Base-by-base conservation (phyloP, 2,888 invertebrate genomes). In the Idaea straminata region DNA sequence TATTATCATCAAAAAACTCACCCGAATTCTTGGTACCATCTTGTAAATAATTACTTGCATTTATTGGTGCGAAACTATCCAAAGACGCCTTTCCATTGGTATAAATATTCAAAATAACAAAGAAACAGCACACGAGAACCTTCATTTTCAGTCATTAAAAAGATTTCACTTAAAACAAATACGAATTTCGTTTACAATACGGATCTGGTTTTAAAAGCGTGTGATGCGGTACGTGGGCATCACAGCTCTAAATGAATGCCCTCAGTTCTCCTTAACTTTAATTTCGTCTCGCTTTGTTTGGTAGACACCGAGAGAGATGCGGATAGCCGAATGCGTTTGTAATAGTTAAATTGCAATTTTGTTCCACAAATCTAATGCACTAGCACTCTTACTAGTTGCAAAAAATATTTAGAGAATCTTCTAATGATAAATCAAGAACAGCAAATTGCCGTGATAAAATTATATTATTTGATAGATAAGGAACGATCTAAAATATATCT, bases 81-180 rank as follows among this genome's bases (percentile, higher is more conserved):
- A 92, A 69, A 0, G 92, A 92, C 2, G 92, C 92, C 74, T 88
- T 91, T 13, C 91, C 86, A 80, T 89, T 88, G 72, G 86, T 79
- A 67, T 88, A 91, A 1, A 91, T 83, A 75, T 89, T 89, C 5
- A 83, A 80, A 58, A 92, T 78, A 63, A 91, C 82, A 76, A 91
- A 83, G 63, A 90, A 71, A 77, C 81, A 85, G 71, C 83, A 84
- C 74, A 89, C 82, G 64, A 90, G 69, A 58, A 85, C 78, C 79
- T 85, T 92, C 92, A 92, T 92, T 77, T 59, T 70, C 66, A 59
- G 10, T 59, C 34, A 47, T 47, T 47, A 7, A 47, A 57, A 70
- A 69, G 57, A 57, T 61, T 63, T 13, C 15, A 10, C 16, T 62
- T 62, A 13, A 63, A 61, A 62, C 35, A 69, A 60, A 15, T 15